Base-by-base conservation (phyloP, 2,888 invertebrate genomes). In the Lepidochitona cinerea region DNA sequence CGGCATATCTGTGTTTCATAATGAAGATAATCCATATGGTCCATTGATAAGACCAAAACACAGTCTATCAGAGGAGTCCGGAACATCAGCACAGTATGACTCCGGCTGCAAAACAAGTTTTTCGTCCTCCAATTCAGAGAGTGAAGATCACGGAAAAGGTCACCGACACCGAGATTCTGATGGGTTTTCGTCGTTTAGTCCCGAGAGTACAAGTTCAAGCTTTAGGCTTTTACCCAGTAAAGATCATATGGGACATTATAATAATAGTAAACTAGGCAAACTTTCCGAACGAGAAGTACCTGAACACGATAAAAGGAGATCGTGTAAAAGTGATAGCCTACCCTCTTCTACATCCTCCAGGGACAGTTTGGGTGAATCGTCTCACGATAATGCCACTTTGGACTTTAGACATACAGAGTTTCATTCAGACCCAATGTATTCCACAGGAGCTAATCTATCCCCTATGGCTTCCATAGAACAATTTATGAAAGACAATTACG, bases 161-260 rank as follows among this genome's bases (percentile, higher is more conserved):
- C 37, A 37, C 35, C 35, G 37, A 12, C 66, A 66, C 9, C 29
- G 37, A 23, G 66, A 66, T 9, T 66, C 66, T n/a, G 66, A 66
- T 9, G 66, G 35, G 3, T 37, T 66, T 37, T 66, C 66, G 5
- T 66, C 66, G 3, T 66, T 66, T 37, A 66, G 37, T 18, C 66
- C 66, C 9, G 66, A 66, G n/a, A 66, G 66, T 26, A 37, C 66
- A 2, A 66, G 66, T 18, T 66, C 66, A 14, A 66, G 66, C 29
- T 37, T 59, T 26, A 18, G 59, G 9, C 23, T 59, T 29, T 4
- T 59, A 23, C 23, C 59, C 4, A 26, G 32, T 32, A 23, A 29
- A 29, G 59, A 59, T 29, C 59, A 59, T 29, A 23, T 59, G 1
- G 59, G 59, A 59, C 59, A 59, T 9, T 59, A 29, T 32, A 59